Base-by-base conservation (phyloP, 2,113 vertebrate species). In the Dinomys branickii region DNA sequence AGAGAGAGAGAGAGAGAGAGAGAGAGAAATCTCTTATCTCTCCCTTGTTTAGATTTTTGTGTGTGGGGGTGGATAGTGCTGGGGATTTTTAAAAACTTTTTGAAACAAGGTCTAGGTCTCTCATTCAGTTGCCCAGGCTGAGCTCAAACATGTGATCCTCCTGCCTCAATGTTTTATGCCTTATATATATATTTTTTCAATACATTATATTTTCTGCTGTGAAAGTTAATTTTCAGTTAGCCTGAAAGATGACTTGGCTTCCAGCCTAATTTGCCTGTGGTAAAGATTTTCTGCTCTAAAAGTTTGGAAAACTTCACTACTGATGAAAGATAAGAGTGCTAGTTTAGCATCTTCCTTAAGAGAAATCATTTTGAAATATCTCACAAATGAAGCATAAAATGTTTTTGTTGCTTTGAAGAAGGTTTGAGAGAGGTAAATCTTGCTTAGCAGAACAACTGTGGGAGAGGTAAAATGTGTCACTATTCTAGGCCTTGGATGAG, bases 401-500 rank as follows among this genome's bases (percentile, higher is more conserved):
- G 4, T 85, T 65, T 73, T 14, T 65, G 58, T 52, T 86, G 33
- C 71, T 82, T 86, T 86, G 78, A 54, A 65, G 44, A 52, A 1
- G 52, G 7, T 58, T 84, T 85, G 44, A 52, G 69, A 85, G 91
- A 93, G 77, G 75, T 16, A 38, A 56, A 4, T 69, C 11, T 71
- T n/a, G 81, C 3, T 88, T 38, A 41, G 54, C 81, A 56, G 50
- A 69, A 85, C 82, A 90, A 28, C 93, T 78, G 83, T 84, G 50
- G 38, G 54, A 65, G 90, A 95, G 85, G 89, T 77, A 95, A 80
- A 69, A 83, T 77, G 86, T 90, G 84, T 86, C 94, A 47, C 88
- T 96, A 26, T 96, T 96, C 91, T 92, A 88, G 86, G 91, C 83
- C 93, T 96, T 77, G 89, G 93, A 71, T 80, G 67, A 93, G 88